These are phyloP conservation scores for Cryptotermes secundus DNA, from an alignment of 1,140 invertebrate genomes.

Conservation along the genomic window DNA sequence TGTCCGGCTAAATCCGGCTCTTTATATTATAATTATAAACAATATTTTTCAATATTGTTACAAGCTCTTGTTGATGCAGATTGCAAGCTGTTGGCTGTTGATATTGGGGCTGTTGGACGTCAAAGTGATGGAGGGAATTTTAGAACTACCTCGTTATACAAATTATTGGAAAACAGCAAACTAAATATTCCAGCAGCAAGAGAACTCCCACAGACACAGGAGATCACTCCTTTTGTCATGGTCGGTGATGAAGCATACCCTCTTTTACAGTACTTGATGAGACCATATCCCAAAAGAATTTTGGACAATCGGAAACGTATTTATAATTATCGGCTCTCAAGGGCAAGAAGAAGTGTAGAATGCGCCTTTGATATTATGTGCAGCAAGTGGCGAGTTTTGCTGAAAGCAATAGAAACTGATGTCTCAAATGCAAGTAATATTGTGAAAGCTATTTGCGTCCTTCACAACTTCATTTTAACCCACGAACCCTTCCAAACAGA, in stretches of 20 bases:
- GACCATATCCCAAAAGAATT: slow-evolving; percentile 38
- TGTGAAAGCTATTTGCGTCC: slow-evolving; percentile 4
- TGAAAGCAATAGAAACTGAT: slow-evolving; percentile 30
- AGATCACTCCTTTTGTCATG: slow-evolving; percentile 37
- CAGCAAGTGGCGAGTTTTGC: slow-evolving; percentile 39
- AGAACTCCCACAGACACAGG: slow-evolving; percentile 11
- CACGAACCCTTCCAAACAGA: too few species aligned
- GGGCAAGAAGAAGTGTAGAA: slow-evolving; percentile 42
- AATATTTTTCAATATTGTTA: too few species aligned
- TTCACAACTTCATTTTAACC: slow-evolving; percentile 9
- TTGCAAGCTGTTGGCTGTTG: too few species aligned
- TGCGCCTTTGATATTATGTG: slow-evolving; percentile 44
- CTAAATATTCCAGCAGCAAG: background rate
- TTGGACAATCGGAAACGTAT: slow-evolving; percentile 36
- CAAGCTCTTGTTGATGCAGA: too few species aligned
- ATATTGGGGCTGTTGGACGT: too few species aligned
- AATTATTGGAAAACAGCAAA: background rate
- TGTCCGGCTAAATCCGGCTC: too few species aligned
- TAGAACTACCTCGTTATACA: too few species aligned
- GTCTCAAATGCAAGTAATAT: slow-evolving; percentile 23
- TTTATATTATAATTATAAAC: too few species aligned
- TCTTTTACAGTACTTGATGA: slow-evolving; percentile 42
- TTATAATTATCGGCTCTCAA: slow-evolving; percentile 42
- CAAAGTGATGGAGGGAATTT: too few species aligned
- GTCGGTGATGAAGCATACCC: slow-evolving; percentile 47